phyloP scores from a whole-genome alignment of 2,113 vertebrate genomes.

The Melospiza melodia region DNA sequence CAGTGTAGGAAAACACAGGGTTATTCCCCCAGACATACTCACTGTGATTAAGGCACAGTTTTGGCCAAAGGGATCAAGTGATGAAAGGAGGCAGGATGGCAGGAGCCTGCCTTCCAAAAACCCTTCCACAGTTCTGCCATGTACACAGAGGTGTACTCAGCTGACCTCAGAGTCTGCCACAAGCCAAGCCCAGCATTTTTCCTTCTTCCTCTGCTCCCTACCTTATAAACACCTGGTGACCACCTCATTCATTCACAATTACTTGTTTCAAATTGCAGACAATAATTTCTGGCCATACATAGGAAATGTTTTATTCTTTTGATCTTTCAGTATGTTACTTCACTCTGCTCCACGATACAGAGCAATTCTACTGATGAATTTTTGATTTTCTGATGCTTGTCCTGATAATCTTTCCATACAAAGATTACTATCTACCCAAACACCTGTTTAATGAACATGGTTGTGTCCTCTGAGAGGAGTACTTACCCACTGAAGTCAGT shows the following conservation, averaged over 20 bases:
- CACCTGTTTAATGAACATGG: neutral
- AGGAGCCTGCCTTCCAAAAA: neutral
- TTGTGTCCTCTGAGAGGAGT: neutral
- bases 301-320: neutral
- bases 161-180: accelerated
- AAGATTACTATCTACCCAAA: neutral
- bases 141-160: neutral
- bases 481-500: neutral
- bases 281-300: neutral
- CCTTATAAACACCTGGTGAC: neutral
- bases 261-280: neutral
- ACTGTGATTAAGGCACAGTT: neutral
- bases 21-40: neutral
- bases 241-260: neutral
- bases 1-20: neutral
- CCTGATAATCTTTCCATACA: neutral
- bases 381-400: neutral
- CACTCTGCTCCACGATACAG: neutral
- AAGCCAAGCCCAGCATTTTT: neutral
- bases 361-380: neutral
- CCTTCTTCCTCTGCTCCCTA: neutral
- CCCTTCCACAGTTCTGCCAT: neutral
- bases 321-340: neutral
- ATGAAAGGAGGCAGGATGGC: neutral
- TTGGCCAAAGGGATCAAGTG: neutral